Conservation (phyloP, 2,888 invertebrate species). For the Corythucha ciliata region DNA sequence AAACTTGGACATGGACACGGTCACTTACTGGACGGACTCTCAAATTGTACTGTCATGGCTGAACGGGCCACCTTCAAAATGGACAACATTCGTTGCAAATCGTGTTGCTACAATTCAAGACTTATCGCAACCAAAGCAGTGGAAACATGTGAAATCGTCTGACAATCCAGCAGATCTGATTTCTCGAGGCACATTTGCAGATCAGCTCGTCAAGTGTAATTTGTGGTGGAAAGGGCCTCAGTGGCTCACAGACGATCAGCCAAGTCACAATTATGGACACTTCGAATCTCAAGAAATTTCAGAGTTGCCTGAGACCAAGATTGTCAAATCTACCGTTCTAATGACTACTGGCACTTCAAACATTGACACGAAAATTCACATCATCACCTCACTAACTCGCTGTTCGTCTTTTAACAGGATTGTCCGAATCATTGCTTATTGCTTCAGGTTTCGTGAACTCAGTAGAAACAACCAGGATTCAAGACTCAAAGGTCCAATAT, state of each 20-base stretch:
- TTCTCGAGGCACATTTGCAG: constrained; percentile 5
- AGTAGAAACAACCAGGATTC: neutral
- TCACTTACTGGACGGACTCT: constrained; percentile 11
- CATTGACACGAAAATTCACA: no score
- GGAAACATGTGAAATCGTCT: neutral
- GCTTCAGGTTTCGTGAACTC: neutral
- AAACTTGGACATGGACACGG: no score
- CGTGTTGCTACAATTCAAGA: constrained; percentile 6
- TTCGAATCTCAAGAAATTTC: neutral
- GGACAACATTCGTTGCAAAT: constrained; percentile 4
- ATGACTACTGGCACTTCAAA: no score
- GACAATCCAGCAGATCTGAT: constrained; percentile 3
- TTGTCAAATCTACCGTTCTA: no score
- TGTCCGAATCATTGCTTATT: neutral
- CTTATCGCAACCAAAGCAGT: neutral
- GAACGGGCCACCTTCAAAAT: neutral
- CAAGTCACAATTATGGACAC: neutral
- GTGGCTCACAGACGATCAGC: neutral
- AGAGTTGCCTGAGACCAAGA: neutral
- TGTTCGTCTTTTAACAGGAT: neutral
- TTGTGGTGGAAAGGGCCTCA: constrained; percentile 5
- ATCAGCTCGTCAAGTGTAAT: constrained; percentile 1
- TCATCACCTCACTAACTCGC: no score
- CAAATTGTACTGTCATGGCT: constrained; percentile 8
- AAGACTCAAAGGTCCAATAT: neutral